phyloP scores from a whole-genome alignment of 2,113 vertebrate genomes.

The Oncorhynchus tshawytscha region DNA sequence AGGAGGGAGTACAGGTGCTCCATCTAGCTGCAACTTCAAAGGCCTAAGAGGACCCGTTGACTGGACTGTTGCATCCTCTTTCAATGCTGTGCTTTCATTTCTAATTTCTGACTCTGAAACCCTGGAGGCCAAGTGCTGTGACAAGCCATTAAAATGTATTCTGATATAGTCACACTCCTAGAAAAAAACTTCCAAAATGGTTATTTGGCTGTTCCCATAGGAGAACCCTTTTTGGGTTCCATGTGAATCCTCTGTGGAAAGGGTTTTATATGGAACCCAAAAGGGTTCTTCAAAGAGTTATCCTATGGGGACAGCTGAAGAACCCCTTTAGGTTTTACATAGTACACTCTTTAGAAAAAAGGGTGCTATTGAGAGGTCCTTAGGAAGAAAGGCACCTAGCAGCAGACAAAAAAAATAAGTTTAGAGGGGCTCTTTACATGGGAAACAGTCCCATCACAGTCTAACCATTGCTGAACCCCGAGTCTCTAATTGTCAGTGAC shows the following conservation, averaged over 20 bases:
- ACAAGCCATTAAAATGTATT: not conserved
- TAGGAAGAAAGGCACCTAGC: not conserved
- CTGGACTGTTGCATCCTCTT: not conserved
- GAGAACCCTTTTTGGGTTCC: too few species aligned
- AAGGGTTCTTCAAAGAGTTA: too few species aligned
- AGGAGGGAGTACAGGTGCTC: not conserved
- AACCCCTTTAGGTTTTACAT: too few species aligned
- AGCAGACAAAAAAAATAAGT: not conserved
- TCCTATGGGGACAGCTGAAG: too few species aligned
- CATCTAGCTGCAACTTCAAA: not conserved
- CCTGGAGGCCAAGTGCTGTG: not conserved
- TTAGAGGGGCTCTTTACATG: not conserved
- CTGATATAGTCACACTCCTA: not conserved
- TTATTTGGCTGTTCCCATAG: too few species aligned
- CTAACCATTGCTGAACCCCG: too few species aligned
- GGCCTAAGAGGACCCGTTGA: not conserved
- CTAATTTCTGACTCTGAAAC: not conserved
- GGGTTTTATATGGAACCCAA: too few species aligned
- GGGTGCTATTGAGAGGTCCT: not conserved
- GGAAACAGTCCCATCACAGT: not conserved
- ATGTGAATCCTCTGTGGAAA: too few species aligned
- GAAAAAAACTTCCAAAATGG: too few species aligned
- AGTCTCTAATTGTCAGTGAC: too few species aligned
- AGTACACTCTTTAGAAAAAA: too few species aligned
- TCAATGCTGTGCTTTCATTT: not conserved